Conservation (phyloP, 37 sponge, comb jelly and placozoan species). For the Geodia barretti region DNA sequence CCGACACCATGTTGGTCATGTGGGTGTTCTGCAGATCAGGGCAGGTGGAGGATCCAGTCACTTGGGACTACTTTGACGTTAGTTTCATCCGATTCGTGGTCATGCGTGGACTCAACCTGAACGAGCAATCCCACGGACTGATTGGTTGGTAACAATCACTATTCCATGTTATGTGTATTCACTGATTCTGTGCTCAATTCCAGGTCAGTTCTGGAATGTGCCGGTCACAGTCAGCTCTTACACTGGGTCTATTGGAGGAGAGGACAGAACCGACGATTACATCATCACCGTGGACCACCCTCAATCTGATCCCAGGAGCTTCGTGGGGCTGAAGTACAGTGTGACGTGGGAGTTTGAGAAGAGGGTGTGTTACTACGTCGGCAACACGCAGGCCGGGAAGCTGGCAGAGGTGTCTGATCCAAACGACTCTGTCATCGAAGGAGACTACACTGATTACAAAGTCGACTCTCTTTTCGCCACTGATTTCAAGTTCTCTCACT, state of each 20-base stretch:
- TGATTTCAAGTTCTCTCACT: constrained; percentile 14
- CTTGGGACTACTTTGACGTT: background rate
- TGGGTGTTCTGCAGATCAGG: constrained; percentile 46
- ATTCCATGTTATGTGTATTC: too few species aligned
- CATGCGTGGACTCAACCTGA: constrained; percentile 65
- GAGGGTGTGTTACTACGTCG: constrained; percentile 16
- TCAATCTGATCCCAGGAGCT: background rate
- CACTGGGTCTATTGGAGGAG: background rate
- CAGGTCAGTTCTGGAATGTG: constrained; percentile 72
- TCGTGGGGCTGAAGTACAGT: constrained; percentile 1
- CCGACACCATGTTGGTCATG: constrained; percentile 24
- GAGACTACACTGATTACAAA: constrained; percentile 22
- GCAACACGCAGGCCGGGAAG: constrained; percentile 15
- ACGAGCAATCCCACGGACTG: constrained; percentile 71
- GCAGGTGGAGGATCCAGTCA: background rate
- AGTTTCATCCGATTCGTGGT: constrained; percentile 68
- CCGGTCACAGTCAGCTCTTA: constrained; percentile 19
- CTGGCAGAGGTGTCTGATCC: background rate
- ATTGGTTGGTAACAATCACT: constrained; percentile 42
- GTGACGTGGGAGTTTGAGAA: constrained; percentile 6
- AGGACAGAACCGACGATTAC: background rate
- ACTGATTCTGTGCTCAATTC: background rate
- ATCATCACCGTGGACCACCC: constrained; percentile 23
- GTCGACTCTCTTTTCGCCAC: constrained; percentile 9
- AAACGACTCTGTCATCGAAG: constrained; percentile 24